Percentiles rank a stretch among this genome's conserved stretches.
Conservation (phyloP, 2,888 invertebrate genomes). For the Eremobia ochroleuca region DNA sequence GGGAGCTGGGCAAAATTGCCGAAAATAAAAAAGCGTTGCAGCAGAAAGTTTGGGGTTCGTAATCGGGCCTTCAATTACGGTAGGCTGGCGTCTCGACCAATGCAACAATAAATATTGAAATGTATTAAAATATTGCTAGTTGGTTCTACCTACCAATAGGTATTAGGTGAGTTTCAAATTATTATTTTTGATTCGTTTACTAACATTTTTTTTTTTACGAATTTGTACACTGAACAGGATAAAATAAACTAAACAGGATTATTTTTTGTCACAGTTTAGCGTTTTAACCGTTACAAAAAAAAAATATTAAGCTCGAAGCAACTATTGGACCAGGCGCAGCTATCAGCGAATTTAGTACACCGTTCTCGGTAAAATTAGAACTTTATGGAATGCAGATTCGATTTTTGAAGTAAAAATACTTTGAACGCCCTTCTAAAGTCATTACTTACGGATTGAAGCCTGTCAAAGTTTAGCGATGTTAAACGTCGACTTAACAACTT, state of each 20-base stretch:
- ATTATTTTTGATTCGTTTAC: not conserved
- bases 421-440: conserved; percentile 56
- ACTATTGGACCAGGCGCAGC: conserved; percentile 36
- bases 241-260: conserved; percentile 39
- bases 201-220: conserved; percentile 1
- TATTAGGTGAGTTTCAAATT: not conserved
- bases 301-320: conserved; percentile 50
- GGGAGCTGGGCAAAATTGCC: conserved; percentile 16
- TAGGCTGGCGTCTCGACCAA: not conserved
- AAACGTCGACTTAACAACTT: conserved; percentile 59
- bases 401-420: conserved; percentile 56
- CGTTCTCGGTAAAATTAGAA: conserved; percentile 50
- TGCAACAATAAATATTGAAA: not conserved
- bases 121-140: not conserved
- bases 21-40: conserved; percentile 27
- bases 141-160: not conserved
- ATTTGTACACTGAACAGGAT: not conserved
- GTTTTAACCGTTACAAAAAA: conserved; percentile 32
- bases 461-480: conserved; percentile 59
- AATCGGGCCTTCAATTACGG: conserved; percentile 4
- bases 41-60: conserved; percentile 10
- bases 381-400: conserved; percentile 54
- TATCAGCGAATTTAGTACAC: conserved; percentile 58
- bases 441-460: conserved; percentile 60
- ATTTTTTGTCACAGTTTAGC: conserved; percentile 35